phyloP scores from a whole-genome alignment of 2,113 vertebrate species.

The Phasianus colchicus region DNA sequence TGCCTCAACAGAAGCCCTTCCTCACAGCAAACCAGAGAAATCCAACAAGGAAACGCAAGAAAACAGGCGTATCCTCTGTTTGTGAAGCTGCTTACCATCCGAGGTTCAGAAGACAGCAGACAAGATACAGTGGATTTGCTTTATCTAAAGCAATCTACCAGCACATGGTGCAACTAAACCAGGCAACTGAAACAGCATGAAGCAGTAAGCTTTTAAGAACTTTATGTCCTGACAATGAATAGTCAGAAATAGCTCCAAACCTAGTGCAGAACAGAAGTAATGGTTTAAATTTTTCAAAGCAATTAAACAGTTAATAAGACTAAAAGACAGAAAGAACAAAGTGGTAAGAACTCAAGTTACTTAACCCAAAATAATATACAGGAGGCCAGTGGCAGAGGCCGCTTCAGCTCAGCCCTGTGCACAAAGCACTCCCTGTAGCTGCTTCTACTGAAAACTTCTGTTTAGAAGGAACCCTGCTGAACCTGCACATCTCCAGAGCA shows the following conservation, averaged over 20 bases:
- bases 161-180: neutral
- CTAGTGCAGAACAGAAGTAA: neutral
- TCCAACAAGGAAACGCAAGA: neutral
- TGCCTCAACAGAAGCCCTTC: accelerated
- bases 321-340: neutral
- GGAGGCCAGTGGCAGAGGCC: neutral
- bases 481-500: accelerated
- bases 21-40: neutral
- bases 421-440: accelerated
- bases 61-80: neutral
- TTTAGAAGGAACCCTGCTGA: neutral
- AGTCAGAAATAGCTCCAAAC: neutral
- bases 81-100: neutral
- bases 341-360: neutral
- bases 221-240: neutral
- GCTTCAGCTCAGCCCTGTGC: neutral
- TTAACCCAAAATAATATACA: neutral
- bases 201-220: neutral
- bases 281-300: neutral
- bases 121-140: neutral
- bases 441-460: neutral
- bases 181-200: neutral
- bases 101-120: neutral
- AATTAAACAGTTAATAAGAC: neutral
- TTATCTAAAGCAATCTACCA: neutral